Conservation (phyloP, 2,888 invertebrate species). For the Ellobium chinense region DNA sequence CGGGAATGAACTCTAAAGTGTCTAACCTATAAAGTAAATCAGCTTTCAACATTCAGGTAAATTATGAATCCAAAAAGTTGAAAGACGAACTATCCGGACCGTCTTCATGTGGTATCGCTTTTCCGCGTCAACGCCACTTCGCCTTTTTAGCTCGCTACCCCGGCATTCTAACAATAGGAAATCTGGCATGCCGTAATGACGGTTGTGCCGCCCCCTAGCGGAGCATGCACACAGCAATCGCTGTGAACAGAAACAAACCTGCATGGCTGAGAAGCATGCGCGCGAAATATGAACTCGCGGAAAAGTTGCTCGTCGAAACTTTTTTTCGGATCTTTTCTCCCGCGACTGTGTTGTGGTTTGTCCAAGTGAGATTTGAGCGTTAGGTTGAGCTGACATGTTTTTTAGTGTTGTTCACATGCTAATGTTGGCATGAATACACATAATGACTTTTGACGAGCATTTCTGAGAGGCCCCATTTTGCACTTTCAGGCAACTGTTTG, state of each 20-base stretch:
- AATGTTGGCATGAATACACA: slow-evolving; percentile 5
- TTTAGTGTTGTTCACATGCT: slow-evolving; percentile 13
- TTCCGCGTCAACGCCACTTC: slow-evolving; percentile 20
- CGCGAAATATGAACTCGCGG: slow-evolving; percentile 47
- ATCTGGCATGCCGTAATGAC: slow-evolving; percentile 31
- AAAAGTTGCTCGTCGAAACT: not conserved
- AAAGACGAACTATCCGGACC: not conserved
- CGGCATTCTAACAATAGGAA: slow-evolving; percentile 30
- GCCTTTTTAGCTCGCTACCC: slow-evolving; percentile 20
- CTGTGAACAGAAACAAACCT: slow-evolving; percentile 3
- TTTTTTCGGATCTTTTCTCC: not conserved
- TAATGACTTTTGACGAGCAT: slow-evolving; percentile 25
- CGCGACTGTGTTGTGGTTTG: not conserved
- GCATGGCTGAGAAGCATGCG: slow-evolving; percentile 35
- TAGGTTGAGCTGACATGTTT: slow-evolving; percentile 31
- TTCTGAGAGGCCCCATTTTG: not conserved
- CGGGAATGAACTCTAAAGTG: no score
- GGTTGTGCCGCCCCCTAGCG: slow-evolving; percentile 35
- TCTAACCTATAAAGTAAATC: no score
- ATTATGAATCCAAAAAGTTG: not conserved
- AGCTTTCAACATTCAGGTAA: no score
- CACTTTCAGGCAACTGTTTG: slow-evolving; percentile 18
- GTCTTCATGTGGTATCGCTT: not conserved
- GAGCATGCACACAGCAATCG: slow-evolving; percentile 36
- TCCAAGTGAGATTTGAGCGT: not conserved